Evolutionary conservation across 2,113 vertebrate genomes (phyloP), one percentile per base, ranked within the genome.

Genomic region (Globicephala melas): DNA sequence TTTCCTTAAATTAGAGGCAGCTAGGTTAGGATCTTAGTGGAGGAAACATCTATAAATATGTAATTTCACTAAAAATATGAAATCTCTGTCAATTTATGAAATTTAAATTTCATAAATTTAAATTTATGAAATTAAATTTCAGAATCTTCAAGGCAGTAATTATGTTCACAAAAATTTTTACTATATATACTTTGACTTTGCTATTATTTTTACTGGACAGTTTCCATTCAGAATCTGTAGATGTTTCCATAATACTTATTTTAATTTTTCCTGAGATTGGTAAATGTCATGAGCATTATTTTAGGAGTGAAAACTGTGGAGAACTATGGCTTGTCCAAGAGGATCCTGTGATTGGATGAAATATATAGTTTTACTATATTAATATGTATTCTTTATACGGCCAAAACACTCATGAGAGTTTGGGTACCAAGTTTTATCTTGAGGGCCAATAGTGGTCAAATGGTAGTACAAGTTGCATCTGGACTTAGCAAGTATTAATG

Each of bases 101-200:
- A 94, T 47, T 83, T 47, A 92, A 91, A 55, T 74, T 89, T 86
- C 73, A 25, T 47, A 47, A 47, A 47, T 47, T 65, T 92, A 65
- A 94, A 33, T 53, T 91, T 92, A 70, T 90, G 3, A 89, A 92
- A 94, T 83, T 47, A 92, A 91, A 55, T 74, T 89, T 86, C 73
- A 25, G 44, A 89, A 55, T 3, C 15, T 80, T 60, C 1, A 14
- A 85, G 65, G 81, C 4, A 86, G 68, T 67, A 81, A 93, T 93
- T 91, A 70, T 41, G 31, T 21, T 80, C 62, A 86, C 23, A 91
- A 86, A 87, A 74, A 8, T n/a, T 41, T 53, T 41, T 91, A 68
- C n/a, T 79, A n/a, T 55, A n/a, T 55, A 50, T 86, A 20, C 11
- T 60, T 94, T 55, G 53, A 92, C 36, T 80, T 74, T 80, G 17